Conservation (phyloP, 2,888 invertebrate genomes). For the Griposia aprilina region DNA sequence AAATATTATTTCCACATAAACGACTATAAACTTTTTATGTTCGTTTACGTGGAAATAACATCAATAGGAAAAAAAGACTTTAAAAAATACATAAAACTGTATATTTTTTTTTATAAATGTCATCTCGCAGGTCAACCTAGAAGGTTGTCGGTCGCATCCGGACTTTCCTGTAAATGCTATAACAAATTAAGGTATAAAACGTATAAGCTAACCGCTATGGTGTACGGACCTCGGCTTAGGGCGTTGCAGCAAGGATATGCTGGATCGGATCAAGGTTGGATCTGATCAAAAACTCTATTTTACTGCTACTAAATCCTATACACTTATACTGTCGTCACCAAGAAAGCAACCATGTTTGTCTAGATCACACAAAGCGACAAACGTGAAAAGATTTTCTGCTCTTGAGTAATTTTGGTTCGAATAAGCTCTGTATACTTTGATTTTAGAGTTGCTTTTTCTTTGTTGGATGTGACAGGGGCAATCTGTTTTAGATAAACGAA, state of each 20-base stretch:
- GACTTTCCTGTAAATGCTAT: background rate
- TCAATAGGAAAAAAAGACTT: too few relatives aligned
- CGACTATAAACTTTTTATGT: background rate
- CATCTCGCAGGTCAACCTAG: background rate
- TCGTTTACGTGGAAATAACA: background rate
- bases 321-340: too few relatives aligned
- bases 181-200: background rate
- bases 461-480: background rate
- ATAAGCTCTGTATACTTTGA: background rate
- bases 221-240: background rate
- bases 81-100: too few relatives aligned
- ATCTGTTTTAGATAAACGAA: background rate
- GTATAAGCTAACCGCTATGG: background rate
- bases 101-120: too few relatives aligned
- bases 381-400: conserved; percentile 9
- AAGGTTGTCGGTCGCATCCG: background rate
- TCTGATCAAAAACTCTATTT: too few relatives aligned
- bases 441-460: background rate
- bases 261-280: too few relatives aligned
- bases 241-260: too few relatives aligned
- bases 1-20: too few relatives aligned
- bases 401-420: background rate
- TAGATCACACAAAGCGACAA: too few relatives aligned
- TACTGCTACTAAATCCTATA: too few relatives aligned
- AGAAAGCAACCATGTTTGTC: too few relatives aligned